Conservation (phyloP, 35 echinoderm and acorn worm genomes). For the Patiria miniata region DNA sequence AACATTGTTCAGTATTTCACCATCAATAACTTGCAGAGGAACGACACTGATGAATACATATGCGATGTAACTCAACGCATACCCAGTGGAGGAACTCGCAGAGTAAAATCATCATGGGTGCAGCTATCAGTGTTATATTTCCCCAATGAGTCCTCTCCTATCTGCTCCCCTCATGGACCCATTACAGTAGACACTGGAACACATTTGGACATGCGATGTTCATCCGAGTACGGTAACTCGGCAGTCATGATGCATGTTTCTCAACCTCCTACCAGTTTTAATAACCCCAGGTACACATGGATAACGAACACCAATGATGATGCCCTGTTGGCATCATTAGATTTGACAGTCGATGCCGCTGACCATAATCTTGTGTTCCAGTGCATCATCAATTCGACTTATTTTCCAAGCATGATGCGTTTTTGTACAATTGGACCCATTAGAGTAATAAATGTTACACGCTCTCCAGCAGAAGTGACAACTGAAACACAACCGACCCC, state of each 20-base stretch:
- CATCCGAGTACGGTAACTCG: neutral
- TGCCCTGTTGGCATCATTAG: neutral
- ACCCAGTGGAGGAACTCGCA: neutral
- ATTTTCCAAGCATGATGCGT: neutral
- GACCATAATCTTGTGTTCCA: neutral
- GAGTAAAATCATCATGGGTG: neutral
- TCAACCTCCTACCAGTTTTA: neutral
- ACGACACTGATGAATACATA: neutral
- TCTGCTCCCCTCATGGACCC: neutral
- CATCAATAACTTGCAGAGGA: neutral
- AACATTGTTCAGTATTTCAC: neutral
- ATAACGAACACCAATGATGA: neutral
- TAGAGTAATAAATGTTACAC: neutral
- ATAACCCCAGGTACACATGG: neutral
- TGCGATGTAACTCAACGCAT: neutral
- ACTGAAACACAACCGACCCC: neutral
- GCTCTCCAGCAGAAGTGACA: neutral
- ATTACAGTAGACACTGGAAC: neutral
- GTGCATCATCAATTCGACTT: neutral
- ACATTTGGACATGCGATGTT: neutral
- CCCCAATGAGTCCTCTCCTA: neutral
- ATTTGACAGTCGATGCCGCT: neutral
- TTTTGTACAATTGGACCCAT: conserved; percentile 4
- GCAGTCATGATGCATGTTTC: neutral
- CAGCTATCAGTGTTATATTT: neutral